Evolutionary conservation across 1,140 invertebrate genomes (phyloP).

Genomic region (Drosophila bocqueti): DNA sequence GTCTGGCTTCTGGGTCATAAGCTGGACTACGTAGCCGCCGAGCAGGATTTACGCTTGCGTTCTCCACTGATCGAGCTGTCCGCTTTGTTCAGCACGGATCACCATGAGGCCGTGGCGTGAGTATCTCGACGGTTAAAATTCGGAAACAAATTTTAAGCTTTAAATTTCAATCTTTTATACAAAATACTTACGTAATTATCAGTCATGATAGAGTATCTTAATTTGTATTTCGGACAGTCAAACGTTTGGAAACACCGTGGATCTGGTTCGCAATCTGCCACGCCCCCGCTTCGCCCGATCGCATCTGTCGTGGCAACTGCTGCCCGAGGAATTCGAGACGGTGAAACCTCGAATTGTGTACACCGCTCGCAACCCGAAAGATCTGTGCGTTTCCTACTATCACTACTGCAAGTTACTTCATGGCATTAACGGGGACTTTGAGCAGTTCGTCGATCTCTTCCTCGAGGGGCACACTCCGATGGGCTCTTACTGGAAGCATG

Average conservation of each 20-base stretch:
- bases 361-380: slow-evolving; percentile 96
- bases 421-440: slow-evolving; percentile 89
- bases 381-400: slow-evolving; percentile 96
- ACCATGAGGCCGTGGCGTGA: slow-evolving; percentile 85
- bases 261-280: slow-evolving; percentile 88
- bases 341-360: slow-evolving; percentile 95
- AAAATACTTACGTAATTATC: too few relatives aligned
- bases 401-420: slow-evolving; percentile 92
- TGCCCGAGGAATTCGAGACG: slow-evolving; percentile 88
- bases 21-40: slow-evolving; percentile 91
- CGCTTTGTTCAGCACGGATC: slow-evolving; percentile 86
- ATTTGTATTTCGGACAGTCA: slow-evolving; percentile 20
- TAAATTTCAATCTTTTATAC: too few relatives aligned
- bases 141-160: background rate
- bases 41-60: slow-evolving; percentile 88
- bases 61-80: slow-evolving; percentile 87
- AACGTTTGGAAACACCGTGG: slow-evolving; percentile 78
- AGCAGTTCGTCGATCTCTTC: slow-evolving; percentile 93
- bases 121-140: slow-evolving; percentile 14
- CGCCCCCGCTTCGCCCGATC: slow-evolving; percentile 92
- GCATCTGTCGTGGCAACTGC: slow-evolving; percentile 91
- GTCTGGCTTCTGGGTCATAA: slow-evolving; percentile 93
- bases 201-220: too few relatives aligned
- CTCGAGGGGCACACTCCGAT: slow-evolving; percentile 89
- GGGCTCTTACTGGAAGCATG: slow-evolving; percentile 90